Conservation (phyloP, 2,888 invertebrate species). For the Leptinotarsa tumamoca region DNA sequence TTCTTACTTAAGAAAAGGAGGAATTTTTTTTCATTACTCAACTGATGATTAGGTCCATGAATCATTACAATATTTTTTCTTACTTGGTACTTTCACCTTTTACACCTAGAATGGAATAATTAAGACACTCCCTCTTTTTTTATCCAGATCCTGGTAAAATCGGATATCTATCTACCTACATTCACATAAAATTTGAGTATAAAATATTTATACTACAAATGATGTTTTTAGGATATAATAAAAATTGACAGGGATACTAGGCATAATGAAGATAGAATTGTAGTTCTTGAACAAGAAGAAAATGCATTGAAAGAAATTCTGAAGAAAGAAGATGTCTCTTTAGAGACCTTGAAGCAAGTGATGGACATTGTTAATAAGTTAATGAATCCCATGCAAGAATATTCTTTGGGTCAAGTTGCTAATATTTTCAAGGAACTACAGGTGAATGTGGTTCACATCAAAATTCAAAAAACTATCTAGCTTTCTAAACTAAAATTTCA, state of each 20-base stretch:
- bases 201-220: too few species aligned
- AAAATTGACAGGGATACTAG: slow-evolving; percentile 83
- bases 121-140: too few species aligned
- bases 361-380: slow-evolving; percentile 76
- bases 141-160: too few species aligned
- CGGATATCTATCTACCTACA: too few species aligned
- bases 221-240: slow-evolving; percentile 79
- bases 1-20: too few species aligned
- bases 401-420: slow-evolving; percentile 72
- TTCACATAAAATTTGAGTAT: too few species aligned
- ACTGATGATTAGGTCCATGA: too few species aligned
- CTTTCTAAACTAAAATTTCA: background rate
- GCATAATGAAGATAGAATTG: slow-evolving; percentile 82
- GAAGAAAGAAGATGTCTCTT: slow-evolving; percentile 78
- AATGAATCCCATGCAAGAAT: slow-evolving; percentile 67
- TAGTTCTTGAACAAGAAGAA: slow-evolving; percentile 84
- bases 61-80: too few species aligned
- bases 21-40: too few species aligned
- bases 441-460: slow-evolving; percentile 54
- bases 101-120: too few species aligned
- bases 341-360: slow-evolving; percentile 79
- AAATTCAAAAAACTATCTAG: background rate
- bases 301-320: slow-evolving; percentile 76
- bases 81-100: too few species aligned
- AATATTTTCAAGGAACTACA: slow-evolving; percentile 71